phyloP scores from a whole-genome alignment of 2,888 invertebrate species.

The Caenorhabditis sp. region DNA sequence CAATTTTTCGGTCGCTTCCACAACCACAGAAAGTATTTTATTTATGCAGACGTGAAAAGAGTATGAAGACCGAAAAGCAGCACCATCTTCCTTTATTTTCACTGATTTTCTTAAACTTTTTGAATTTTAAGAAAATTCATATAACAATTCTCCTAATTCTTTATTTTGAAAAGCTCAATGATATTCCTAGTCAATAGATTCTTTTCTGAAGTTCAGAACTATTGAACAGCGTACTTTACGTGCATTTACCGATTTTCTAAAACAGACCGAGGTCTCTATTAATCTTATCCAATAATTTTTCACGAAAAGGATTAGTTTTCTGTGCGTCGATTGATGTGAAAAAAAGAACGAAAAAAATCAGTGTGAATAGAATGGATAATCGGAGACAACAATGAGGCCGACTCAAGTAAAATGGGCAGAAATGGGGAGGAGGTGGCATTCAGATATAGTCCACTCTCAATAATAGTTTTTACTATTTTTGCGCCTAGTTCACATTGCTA shows the following conservation, averaged over 20 bases:
- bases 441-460: constrained; percentile 9
- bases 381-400: constrained; percentile 16
- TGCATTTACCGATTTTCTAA: neutral
- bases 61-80: constrained; percentile 52
- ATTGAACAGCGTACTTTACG: neutral
- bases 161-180: too few relatives aligned
- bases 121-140: neutral
- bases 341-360: neutral
- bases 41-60: constrained; percentile 58
- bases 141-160: too few relatives aligned
- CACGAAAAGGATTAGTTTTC: constrained; percentile 38
- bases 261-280: neutral
- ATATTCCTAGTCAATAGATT: too few relatives aligned
- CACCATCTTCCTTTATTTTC: constrained; percentile 5
- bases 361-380: constrained; percentile 25
- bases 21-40: constrained; percentile 60
- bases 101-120: neutral
- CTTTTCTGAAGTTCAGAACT: too few relatives aligned
- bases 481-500: neutral
- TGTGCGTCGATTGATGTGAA: constrained; percentile 7
- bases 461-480: neutral
- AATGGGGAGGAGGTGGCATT: neutral
- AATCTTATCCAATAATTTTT: constrained; percentile 37
- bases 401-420: neutral
- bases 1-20: constrained; percentile 66